phyloP scores from a whole-genome alignment of 2,113 vertebrate genomes.

The human region GRCh38 chr11:21317001-21317500 shows the following conservation, averaged over 20 bases:
- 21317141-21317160: neutral
- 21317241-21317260: neutral
- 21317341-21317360: neutral
- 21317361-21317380: neutral
- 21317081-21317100: neutral
- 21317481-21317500: neutral
- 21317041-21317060: neutral
- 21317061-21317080: neutral
- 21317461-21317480: neutral
- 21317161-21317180: neutral
- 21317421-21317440: neutral
- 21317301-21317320: neutral
- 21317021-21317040: neutral
- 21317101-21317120: neutral
- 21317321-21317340: neutral
- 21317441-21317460: neutral
- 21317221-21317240: neutral
- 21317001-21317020: neutral
- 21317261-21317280: neutral
- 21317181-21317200: neutral
- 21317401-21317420: neutral
- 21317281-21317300: neutral
- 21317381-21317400: neutral
- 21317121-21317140: neutral
- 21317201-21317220: neutral